Conservation (phyloP, 2,888 invertebrate genomes). For the Drosophila pullipes region DNA sequence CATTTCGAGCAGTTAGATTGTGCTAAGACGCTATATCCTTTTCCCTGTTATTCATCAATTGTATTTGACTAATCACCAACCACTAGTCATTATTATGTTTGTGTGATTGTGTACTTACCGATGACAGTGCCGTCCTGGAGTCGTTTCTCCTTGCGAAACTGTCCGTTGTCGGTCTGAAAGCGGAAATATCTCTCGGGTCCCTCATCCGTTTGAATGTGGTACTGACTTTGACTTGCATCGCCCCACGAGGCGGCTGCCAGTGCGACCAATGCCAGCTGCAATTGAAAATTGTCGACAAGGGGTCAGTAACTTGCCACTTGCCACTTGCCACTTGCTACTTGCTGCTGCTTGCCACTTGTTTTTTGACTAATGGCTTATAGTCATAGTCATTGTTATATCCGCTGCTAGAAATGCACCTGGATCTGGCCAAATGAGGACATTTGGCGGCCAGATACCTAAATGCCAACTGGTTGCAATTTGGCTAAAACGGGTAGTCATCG, state of each 20-base stretch:
- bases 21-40: not conserved
- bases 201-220: constrained; percentile 96
- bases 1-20: not conserved
- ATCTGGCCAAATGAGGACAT: constrained; percentile 39
- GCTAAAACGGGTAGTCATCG: constrained; percentile 29
- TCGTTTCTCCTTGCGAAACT: constrained; percentile 94
- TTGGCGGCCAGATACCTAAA: constrained; percentile 15
- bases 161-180: constrained; percentile 95
- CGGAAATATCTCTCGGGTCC: constrained; percentile 96
- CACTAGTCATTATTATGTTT: not conserved
- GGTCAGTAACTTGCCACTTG: constrained; percentile 47
- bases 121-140: constrained; percentile 95
- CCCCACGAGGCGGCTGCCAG: constrained; percentile 81
- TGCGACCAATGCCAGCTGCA: constrained; percentile 72
- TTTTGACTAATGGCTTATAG: constrained; percentile 46
- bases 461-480: constrained; percentile 38
- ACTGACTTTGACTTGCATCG: constrained; percentile 87
- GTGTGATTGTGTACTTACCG: constrained; percentile 86
- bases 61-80: not conserved
- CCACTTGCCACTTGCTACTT: constrained; percentile 24
- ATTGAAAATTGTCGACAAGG: constrained; percentile 52
- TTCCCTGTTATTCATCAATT: not conserved
- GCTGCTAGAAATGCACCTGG: constrained; percentile 39
- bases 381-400: constrained; percentile 19
- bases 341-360: constrained; percentile 27